Evolutionary conservation across 2,888 invertebrate species (phyloP).

Genomic region (Dastarcus helophoroides): DNA sequence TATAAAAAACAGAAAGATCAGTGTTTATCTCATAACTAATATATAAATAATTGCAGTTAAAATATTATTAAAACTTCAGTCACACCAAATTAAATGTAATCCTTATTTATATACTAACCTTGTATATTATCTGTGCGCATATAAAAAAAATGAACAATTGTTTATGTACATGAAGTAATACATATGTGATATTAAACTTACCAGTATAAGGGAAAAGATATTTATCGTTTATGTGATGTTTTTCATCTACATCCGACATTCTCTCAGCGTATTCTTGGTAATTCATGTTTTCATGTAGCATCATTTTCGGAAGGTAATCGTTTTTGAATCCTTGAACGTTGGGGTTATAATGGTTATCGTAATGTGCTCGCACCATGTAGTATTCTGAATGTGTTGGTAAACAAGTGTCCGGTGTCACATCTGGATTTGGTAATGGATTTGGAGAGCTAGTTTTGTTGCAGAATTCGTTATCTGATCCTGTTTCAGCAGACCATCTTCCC

Average conservation of each 20-base stretch:
- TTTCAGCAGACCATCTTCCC: slow-evolving; percentile 69
- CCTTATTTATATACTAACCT: no score
- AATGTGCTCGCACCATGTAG: slow-evolving; percentile 32
- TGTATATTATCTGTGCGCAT: slow-evolving; percentile 8
- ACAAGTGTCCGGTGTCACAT: slow-evolving; percentile 55
- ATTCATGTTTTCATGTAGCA: slow-evolving; percentile 33
- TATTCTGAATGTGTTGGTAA: slow-evolving; percentile 43
- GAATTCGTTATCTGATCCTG: slow-evolving; percentile 64
- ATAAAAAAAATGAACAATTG: background rate
- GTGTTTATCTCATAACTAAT: no score
- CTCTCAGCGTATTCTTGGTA: slow-evolving; percentile 50
- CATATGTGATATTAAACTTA: slow-evolving; percentile 27
- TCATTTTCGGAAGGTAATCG: slow-evolving; percentile 31
- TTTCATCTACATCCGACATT: slow-evolving; percentile 59
- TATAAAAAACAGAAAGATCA: no score
- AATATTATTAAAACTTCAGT: background rate
- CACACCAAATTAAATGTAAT: slow-evolving; percentile 3
- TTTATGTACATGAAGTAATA: slow-evolving; percentile 1
- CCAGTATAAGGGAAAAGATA: slow-evolving; percentile 78
- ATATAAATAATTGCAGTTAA: background rate
- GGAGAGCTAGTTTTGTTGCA: slow-evolving; percentile 51
- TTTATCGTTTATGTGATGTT: slow-evolving; percentile 62
- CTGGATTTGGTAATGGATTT: slow-evolving; percentile 65
- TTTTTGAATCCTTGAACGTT: slow-evolving; percentile 22
- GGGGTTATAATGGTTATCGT: slow-evolving; percentile 30